Conservation (phyloP, 2,113 vertebrate species). For the Phocoena phocoena region DNA sequence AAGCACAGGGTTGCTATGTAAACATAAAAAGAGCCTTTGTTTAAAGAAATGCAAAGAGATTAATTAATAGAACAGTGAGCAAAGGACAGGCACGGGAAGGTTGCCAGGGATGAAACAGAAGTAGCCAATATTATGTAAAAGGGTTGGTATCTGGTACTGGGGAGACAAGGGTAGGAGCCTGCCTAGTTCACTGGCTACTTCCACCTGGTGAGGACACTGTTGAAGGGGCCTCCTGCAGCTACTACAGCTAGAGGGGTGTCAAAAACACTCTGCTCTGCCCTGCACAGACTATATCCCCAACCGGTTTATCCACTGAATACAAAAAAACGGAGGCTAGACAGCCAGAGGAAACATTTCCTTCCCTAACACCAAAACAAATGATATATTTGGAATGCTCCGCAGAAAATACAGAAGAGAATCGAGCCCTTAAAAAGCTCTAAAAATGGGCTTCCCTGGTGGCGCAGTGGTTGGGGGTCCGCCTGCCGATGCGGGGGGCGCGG, state of each 20-base stretch:
- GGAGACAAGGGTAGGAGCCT: not conserved
- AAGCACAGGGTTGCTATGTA: not conserved
- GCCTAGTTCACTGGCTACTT: not conserved
- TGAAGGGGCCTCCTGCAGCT: not conserved
- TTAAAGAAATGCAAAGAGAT: not conserved
- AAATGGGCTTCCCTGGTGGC: too few species aligned
- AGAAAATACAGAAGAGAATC: conserved; percentile 91
- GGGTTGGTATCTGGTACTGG: not conserved
- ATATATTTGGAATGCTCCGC: conserved; percentile 87
- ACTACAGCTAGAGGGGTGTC: not conserved
- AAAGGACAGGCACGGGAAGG: not conserved
- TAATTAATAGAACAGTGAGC: not conserved
- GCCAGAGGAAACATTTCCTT: not conserved
- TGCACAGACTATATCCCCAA: not conserved
- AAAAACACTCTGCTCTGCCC: not conserved
- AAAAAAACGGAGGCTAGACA: not conserved
- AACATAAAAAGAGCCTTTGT: not conserved
- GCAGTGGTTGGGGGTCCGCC: too few species aligned
- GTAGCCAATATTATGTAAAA: not conserved
- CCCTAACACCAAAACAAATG: not conserved
- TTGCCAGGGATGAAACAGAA: not conserved
- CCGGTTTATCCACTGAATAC: not conserved
- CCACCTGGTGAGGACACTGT: not conserved
- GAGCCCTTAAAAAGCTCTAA: conserved; percentile 92
- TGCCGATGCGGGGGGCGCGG: too few species aligned